Evolutionary conservation across 2,797 vertebrate species (phyloP).

Genomic region (Crypturellus tataupa): DNA sequence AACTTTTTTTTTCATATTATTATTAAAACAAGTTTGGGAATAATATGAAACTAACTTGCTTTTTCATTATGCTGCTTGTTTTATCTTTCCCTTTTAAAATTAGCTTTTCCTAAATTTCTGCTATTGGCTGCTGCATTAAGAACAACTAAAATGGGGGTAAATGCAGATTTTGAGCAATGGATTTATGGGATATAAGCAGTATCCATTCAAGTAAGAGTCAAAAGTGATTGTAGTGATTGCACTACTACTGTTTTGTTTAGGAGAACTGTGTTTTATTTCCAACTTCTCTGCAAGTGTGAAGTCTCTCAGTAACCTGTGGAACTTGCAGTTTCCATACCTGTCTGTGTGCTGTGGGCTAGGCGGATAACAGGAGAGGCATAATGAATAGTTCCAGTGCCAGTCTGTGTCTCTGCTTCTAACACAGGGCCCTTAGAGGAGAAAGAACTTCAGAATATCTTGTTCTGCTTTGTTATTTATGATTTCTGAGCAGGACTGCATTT

Average conservation of each 20-base stretch:
- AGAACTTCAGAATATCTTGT: background rate
- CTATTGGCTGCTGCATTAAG: slow-evolving; percentile 74
- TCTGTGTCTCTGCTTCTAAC: slow-evolving; percentile 6
- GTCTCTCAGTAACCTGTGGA: background rate
- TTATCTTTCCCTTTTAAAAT: slow-evolving; percentile 71
- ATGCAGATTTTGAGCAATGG: slow-evolving; percentile 80
- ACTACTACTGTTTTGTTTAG: background rate
- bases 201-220: background rate
- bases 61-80: slow-evolving; percentile 83
- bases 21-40: background rate
- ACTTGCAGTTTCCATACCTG: background rate
- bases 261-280: background rate
- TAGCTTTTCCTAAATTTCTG: slow-evolving; percentile 73
- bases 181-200: slow-evolving; percentile 81
- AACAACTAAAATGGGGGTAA: slow-evolving; percentile 74
- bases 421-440: background rate
- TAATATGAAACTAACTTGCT: slow-evolving; percentile 78
- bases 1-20: background rate
- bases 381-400: background rate
- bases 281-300: background rate
- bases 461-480: background rate
- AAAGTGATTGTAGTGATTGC: background rate
- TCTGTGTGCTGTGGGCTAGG: background rate
- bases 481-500: background rate
- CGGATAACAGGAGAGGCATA: background rate